phyloP scores from a whole-genome alignment of 2,888 invertebrate genomes.

The Brachylomia viminalis region DNA sequence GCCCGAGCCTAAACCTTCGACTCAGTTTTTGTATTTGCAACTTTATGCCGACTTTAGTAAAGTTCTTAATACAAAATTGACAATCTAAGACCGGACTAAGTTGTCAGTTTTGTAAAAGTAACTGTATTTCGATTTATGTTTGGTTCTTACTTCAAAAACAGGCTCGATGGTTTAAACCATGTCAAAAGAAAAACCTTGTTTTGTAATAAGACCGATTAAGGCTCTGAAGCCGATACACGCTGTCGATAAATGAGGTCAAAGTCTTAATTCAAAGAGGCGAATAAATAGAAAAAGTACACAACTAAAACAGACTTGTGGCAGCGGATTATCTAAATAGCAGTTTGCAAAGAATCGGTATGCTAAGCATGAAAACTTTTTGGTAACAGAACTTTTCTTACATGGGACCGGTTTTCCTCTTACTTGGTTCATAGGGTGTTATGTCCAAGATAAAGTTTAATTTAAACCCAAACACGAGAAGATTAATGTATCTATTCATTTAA shows the following conservation, averaged over 20 bases:
- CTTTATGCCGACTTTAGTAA: too few species aligned
- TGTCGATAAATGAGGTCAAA: slow-evolving; percentile 25
- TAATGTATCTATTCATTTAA: not conserved
- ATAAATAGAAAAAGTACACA: slow-evolving; percentile 30
- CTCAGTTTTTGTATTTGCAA: too few species aligned
- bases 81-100: too few species aligned
- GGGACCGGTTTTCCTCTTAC: slow-evolving; percentile 29
- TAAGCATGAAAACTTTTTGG: slow-evolving; percentile 33
- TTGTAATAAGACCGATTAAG: too few species aligned
- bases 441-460: slow-evolving; percentile 13
- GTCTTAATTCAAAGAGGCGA: slow-evolving; percentile 11
- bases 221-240: not conserved
- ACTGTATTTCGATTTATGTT: too few species aligned
- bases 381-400: slow-evolving; percentile 32
- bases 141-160: too few species aligned
- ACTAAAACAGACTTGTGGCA: slow-evolving; percentile 48
- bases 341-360: slow-evolving; percentile 40
- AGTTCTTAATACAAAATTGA: too few species aligned
- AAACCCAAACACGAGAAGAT: not conserved
- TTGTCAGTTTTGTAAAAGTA: too few species aligned
- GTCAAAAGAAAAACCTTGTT: not conserved
- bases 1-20: too few species aligned
- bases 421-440: not conserved
- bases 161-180: too few species aligned
- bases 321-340: slow-evolving; percentile 50